A percentile compares a stretch with the other conserved stretches of the same genome.
Evolutionary conservation across 1,140 invertebrate species (phyloP).

Genomic region (Pogonomyrmex californicus): DNA sequence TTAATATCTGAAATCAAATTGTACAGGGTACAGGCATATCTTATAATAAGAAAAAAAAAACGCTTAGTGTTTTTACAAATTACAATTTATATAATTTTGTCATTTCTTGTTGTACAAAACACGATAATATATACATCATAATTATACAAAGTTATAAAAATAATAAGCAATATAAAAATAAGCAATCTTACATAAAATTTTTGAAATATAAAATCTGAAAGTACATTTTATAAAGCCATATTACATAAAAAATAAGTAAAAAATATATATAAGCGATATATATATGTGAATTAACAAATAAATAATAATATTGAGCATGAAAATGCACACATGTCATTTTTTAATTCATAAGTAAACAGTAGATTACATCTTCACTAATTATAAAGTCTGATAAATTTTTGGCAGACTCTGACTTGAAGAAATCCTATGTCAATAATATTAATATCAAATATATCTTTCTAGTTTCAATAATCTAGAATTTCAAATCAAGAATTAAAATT

Average conservation of each 20-base stretch:
- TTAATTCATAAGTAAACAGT: slow-evolving; percentile 5
- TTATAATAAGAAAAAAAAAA: neutral
- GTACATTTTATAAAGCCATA: neutral
- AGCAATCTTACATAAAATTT: neutral
- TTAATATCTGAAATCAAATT: neutral
- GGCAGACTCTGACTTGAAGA: neutral
- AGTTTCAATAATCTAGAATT: neutral
- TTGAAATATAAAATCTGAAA: neutral
- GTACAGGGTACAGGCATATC: neutral
- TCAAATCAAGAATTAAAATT: neutral
- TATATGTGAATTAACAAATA: neutral
- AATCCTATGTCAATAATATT: neutral
- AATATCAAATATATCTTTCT: neutral
- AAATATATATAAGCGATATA: neutral
- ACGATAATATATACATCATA: neutral
- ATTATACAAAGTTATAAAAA: slow-evolving; percentile 6
- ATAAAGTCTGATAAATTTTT: neutral
- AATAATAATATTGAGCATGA: slow-evolving; percentile 22
- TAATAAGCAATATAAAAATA: neutral
- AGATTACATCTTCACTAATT: neutral
- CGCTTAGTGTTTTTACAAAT: neutral
- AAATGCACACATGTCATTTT: neutral
- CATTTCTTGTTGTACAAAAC: neutral
- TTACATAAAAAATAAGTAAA: neutral
- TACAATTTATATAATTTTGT: neutral